These are phyloP conservation scores for Synaphobranchus kaupii DNA, from an alignment of 2,797 vertebrate species.

Conservation along the genomic window DNA sequence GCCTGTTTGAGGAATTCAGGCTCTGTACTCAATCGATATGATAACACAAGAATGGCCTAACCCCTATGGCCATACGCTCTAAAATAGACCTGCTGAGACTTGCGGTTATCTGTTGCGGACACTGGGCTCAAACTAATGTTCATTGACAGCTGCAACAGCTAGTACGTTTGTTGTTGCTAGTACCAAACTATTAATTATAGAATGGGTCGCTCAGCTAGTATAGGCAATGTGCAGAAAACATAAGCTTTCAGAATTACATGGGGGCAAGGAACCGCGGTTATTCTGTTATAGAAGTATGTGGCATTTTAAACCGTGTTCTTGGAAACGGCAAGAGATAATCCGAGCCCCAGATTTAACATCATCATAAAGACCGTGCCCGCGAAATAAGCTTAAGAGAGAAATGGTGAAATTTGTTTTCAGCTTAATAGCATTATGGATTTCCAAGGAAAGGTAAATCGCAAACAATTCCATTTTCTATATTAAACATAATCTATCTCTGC, in stretches of 20 bases:
- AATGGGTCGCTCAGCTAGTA: not conserved
- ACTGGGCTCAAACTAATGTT: not conserved
- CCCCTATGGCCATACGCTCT: not conserved
- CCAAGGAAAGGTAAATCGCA: conserved; percentile 6
- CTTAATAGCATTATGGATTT: conserved; percentile 2
- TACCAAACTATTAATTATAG: conserved; percentile 3
- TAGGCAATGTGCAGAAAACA: not conserved
- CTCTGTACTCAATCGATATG: conserved; percentile 10
- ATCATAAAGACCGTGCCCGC: conserved; percentile 8
- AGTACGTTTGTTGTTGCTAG: not conserved
- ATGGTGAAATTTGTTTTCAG: not conserved
- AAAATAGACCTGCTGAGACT: not conserved
- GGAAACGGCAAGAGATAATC: not conserved
- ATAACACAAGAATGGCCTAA: conserved; percentile 3
- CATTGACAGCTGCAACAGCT: conserved; percentile 11
- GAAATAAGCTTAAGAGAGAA: conserved; percentile 10
- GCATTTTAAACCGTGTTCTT: not conserved
- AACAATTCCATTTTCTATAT: conserved; percentile 14
- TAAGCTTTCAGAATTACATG: not conserved
- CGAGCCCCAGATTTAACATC: not conserved
- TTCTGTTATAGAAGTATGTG: not conserved
- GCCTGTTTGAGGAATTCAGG: not conserved
- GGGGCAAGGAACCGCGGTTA: not conserved
- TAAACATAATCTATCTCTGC: conserved; percentile 24
- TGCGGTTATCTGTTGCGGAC: conserved; percentile 1